Evolutionary conservation across 2,888 invertebrate genomes (phyloP).

Genomic region (Platypus cylindrus): DNA sequence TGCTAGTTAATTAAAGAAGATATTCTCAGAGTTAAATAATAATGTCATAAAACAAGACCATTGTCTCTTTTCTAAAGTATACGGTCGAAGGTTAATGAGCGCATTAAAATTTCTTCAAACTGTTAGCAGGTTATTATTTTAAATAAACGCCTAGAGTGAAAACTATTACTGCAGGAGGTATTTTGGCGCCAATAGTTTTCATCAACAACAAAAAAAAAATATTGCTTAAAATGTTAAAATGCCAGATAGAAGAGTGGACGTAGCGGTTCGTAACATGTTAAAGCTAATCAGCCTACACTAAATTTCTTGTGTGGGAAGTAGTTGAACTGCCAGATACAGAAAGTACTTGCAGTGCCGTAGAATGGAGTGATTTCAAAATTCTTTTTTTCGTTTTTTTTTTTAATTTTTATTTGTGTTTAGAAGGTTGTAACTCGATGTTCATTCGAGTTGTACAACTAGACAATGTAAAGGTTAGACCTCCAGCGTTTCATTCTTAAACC

Average conservation of each 20-base stretch:
- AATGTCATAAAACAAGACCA: conserved; percentile 11
- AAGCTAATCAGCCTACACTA: conserved; percentile 29
- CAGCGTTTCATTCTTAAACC: no score
- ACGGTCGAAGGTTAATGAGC: conserved; percentile 11
- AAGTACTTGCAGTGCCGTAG: conserved; percentile 11
- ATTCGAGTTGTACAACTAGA: no score
- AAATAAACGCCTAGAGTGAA: conserved; percentile 12
- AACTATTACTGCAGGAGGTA: conserved; percentile 17
- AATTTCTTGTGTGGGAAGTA: conserved; percentile 26
- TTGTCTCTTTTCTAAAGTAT: conserved; percentile 12
- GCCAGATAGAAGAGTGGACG: conserved; percentile 22
- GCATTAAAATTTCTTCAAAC: conserved; percentile 13
- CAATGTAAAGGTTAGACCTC: no score
- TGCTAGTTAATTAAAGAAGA: no score
- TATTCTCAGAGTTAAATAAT: no score
- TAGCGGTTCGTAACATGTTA: conserved; percentile 26
- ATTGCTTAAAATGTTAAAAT: conserved; percentile 13
- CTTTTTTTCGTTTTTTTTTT: no score
- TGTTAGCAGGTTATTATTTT: conserved; percentile 13
- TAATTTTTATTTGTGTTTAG: no score
- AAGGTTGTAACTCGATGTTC: no score
- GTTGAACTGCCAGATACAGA: conserved; percentile 23
- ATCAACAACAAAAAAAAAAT: conserved; percentile 19
- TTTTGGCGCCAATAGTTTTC: conserved; percentile 23
- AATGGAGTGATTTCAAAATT: no score